Evolutionary conservation across 2,113 vertebrate species (phyloP).

Genomic region (Dipodomys stephensi): DNA sequence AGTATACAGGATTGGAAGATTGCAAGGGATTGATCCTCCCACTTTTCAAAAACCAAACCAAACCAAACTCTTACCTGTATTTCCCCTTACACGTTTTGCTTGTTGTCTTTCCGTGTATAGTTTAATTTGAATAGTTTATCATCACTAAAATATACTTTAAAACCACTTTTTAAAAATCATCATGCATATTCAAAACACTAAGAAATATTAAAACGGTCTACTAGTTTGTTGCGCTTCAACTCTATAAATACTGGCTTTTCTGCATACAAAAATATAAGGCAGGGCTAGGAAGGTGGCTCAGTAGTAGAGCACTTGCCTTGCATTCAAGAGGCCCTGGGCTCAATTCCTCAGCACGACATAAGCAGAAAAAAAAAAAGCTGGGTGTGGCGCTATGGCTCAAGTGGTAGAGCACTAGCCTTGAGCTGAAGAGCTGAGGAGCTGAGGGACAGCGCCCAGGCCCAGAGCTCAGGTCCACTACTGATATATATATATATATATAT

Average conservation of each 20-base stretch:
- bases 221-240: neutral
- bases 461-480: too few species aligned
- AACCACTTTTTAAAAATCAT: neutral
- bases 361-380: too few species aligned
- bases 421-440: too few species aligned
- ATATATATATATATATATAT: too few species aligned
- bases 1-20: neutral
- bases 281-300: neutral
- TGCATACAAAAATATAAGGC: neutral
- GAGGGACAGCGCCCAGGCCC: too few species aligned
- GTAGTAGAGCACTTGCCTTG: too few species aligned
- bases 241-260: neutral
- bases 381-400: too few species aligned
- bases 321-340: too few species aligned
- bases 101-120: neutral
- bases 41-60: neutral
- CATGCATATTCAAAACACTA: neutral
- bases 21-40: neutral
- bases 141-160: conserved; percentile 9
- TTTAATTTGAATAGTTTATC: conserved; percentile 10
- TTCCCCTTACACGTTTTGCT: neutral
- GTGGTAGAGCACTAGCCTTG: too few species aligned
- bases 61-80: neutral
- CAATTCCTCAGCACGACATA: too few species aligned
- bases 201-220: neutral